Evolutionary conservation across 2,797 vertebrate genomes (phyloP).

Genomic region (Phalanger gymnotis): DNA sequence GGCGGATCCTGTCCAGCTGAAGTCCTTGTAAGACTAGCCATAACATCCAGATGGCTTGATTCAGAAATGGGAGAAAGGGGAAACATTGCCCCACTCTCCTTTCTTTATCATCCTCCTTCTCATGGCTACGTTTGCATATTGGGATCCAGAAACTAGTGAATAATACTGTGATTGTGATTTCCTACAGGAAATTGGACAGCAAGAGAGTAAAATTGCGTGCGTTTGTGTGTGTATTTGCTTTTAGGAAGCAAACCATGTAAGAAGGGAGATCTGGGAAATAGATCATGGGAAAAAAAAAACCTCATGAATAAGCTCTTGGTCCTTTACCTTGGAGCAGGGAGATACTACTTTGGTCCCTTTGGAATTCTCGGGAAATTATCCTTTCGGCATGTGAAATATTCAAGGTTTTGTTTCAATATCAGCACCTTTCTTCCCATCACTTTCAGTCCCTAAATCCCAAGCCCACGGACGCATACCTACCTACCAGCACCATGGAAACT

Average conservation of each 20-base stretch:
- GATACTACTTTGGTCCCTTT: constrained; percentile 74
- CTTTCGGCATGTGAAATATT: constrained; percentile 73
- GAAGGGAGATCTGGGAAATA: constrained; percentile 84
- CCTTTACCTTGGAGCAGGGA: constrained; percentile 78
- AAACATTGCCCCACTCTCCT: constrained; percentile 23
- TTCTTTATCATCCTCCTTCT: constrained; percentile 45
- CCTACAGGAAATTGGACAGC: constrained; percentile 86
- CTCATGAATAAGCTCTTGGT: constrained; percentile 80
- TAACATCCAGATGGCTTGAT: neutral
- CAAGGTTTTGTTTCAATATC: constrained; percentile 76
- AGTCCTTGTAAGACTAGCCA: constrained; percentile 35
- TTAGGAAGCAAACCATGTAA: constrained; percentile 80
- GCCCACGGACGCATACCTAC: constrained; percentile 58
- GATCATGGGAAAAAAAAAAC: constrained; percentile 80
- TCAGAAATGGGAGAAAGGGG: constrained; percentile 18
- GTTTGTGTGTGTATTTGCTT: constrained; percentile 71
- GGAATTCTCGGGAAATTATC: constrained; percentile 80
- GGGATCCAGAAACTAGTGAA: constrained; percentile 75
- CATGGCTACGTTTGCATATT: constrained; percentile 65
- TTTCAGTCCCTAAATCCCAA: constrained; percentile 51
- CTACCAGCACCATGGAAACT: constrained; percentile 53
- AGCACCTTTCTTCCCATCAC: constrained; percentile 65
- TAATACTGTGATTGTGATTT: constrained; percentile 80
- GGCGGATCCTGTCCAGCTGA: constrained; percentile 20
- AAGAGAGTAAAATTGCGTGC: constrained; percentile 77